phyloP scores from a whole-genome alignment of 2,888 invertebrate genomes.

The Anthrax anthrax region DNA sequence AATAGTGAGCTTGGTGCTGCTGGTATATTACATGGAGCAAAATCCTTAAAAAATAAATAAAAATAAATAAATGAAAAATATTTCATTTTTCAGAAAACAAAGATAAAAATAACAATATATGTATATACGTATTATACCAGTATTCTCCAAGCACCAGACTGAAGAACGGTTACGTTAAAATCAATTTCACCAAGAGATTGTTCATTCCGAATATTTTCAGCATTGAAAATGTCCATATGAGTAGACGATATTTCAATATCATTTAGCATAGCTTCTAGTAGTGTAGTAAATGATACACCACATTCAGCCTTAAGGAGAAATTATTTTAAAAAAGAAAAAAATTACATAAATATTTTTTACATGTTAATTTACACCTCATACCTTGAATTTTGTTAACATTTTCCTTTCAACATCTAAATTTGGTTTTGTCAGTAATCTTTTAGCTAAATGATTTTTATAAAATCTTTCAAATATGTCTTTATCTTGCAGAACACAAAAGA shows the following conservation, averaged over 20 bases:
- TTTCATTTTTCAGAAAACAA: no score
- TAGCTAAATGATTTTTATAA: neutral
- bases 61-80: neutral
- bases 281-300: neutral
- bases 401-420: neutral
- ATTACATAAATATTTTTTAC: no score
- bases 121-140: neutral
- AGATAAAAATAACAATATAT: neutral
- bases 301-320: neutral
- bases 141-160: neutral
- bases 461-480: constrained; percentile 1
- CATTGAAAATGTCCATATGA: neutral
- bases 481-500: neutral
- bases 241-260: neutral
- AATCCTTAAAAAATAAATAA: neutral
- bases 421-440: neutral
- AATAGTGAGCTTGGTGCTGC: neutral
- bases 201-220: neutral
- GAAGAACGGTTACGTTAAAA: neutral
- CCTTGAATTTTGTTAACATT: neutral
- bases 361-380: no score
- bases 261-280: neutral
- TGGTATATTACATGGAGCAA: neutral
- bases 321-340: neutral
- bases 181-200: neutral